These are phyloP conservation scores for Leptopterna dolabrata DNA, from an alignment of 2,888 invertebrate species.

Conservation along the genomic window DNA sequence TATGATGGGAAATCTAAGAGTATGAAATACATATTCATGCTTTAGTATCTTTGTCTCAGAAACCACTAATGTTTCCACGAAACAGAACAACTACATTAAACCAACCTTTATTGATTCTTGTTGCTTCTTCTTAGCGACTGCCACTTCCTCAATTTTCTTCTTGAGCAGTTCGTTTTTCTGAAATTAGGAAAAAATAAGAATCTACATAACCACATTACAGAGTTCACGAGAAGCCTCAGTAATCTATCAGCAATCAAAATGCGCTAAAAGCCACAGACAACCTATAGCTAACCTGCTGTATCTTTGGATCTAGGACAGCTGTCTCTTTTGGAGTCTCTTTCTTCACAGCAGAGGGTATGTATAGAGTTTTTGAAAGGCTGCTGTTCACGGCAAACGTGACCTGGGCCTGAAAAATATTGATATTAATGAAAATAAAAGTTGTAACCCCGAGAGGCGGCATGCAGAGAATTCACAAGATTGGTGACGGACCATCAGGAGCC, in stretches of 20 bases:
- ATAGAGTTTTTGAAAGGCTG: conserved; percentile 68
- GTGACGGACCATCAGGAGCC: background rate
- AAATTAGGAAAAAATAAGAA: background rate
- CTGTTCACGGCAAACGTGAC: conserved; percentile 39
- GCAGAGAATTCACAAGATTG: background rate
- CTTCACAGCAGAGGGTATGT: conserved; percentile 65
- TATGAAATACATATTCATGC: too few relatives aligned
- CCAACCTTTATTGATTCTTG: conserved; percentile 71
- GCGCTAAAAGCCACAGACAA: too few relatives aligned
- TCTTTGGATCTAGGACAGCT: background rate
- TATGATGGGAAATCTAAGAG: too few relatives aligned
- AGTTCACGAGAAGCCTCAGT: too few relatives aligned
- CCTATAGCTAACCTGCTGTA: background rate
- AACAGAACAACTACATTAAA: too few relatives aligned
- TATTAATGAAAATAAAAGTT: background rate
- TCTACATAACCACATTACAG: too few relatives aligned
- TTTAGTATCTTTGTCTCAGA: too few relatives aligned
- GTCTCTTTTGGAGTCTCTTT: conserved; percentile 63
- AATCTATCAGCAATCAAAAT: too few relatives aligned
- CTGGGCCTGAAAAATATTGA: conserved; percentile 40
- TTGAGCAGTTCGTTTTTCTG: conserved; percentile 60
- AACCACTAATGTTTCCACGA: too few relatives aligned
- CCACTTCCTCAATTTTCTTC: conserved; percentile 75
- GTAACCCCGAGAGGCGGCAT: background rate
- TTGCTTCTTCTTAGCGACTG: conserved; percentile 76